These are phyloP conservation scores for Pandemis heparana DNA, from an alignment of 2,888 invertebrate genomes.

Conservation along the genomic window DNA sequence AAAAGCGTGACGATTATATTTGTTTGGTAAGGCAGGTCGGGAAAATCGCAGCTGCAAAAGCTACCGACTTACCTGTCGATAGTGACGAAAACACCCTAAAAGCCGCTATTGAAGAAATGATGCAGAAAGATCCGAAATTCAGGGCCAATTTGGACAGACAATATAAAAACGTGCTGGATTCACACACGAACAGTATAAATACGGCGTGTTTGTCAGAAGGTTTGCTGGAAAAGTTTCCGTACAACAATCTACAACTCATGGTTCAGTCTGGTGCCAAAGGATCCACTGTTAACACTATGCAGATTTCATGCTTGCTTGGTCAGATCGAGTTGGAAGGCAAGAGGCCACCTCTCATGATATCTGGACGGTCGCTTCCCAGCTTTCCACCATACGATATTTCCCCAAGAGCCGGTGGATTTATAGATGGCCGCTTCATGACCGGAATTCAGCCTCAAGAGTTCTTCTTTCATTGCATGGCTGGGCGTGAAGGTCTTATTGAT, in stretches of 20 bases:
- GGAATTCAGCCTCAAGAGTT: constrained; percentile 99
- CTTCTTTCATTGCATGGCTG: constrained; percentile 99
- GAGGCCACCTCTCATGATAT: constrained; percentile 97
- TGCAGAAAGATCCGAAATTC: constrained; percentile 90
- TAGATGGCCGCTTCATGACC: constrained; percentile 98
- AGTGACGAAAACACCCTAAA: constrained; percentile 86
- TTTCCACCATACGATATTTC: constrained; percentile 95
- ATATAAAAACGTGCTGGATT: constrained; percentile 92
- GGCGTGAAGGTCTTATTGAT: constrained; percentile 99
- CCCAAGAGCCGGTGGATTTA: constrained; percentile 98
- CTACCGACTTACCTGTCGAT: constrained; percentile 88
- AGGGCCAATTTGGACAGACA: constrained; percentile 92
- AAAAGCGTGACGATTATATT: constrained; percentile 89
- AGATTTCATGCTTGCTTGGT: constrained; percentile 98
- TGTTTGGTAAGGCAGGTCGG: constrained; percentile 87
- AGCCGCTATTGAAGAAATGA: constrained; percentile 89
- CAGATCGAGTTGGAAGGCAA: constrained; percentile 99
- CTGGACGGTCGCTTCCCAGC: constrained; percentile 96
- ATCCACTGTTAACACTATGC: constrained; percentile 98
- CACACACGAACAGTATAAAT: constrained; percentile 96
- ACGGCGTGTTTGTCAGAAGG: constrained; percentile 94
- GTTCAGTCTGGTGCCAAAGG: constrained; percentile 99
- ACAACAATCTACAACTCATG: constrained; percentile 99
- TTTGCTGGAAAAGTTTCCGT: constrained; percentile 94
- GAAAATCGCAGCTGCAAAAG: constrained; percentile 87